Base-by-base conservation (phyloP, 2,113 vertebrate species). In the Phalacrocorax pelagicus region DNA sequence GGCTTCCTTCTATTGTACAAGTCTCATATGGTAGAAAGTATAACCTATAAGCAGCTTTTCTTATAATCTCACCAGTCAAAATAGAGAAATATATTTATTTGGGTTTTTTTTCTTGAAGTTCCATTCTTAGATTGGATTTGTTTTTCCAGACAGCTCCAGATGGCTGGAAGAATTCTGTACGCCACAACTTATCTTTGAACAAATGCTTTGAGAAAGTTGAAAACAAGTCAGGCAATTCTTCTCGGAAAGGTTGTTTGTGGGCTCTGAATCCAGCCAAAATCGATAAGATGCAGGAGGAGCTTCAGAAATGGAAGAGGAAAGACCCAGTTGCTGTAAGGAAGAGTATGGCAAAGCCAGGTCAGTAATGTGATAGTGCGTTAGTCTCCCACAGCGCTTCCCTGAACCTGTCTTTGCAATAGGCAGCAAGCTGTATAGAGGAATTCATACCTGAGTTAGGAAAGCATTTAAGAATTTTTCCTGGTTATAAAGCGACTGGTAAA, bases 201-300 rank as follows among this genome's bases (percentile, higher is more conserved):
- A 99, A 99, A 92, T 99, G 99, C 96, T 99, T 99, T n/a, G 99
- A 99, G 97, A 99, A 99, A 92, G 99, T 99, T 15, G 99, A 99
- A 96, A 99, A 99, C 97, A 99, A 99, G 93, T 99, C 98, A 0
- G 99, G 99, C 19, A 99, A 98, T 91, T 98, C 99, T 2, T 99
- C 99, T 38, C 95, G 99, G 13, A 99, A 99, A 92, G 99, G 99
- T 75, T 99, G 99, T 24, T 81, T 99, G 58, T 99, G 99, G 99
- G 99, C 99, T 52, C 98, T 99, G 80, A 99, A 99, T 55, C 99
- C 99, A 1, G 99, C 99, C 97, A 99, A 99, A 96, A 98, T 99
- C 3, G 99, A 99, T 67, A 99, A 99, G 96, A 99, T 99, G 99
- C 99, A 99, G 97, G 99, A 99, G 49, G 99, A 99, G 95, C 98